Conservation (phyloP, 2,888 invertebrate genomes). For the Caenorhabditis sp. region DNA sequence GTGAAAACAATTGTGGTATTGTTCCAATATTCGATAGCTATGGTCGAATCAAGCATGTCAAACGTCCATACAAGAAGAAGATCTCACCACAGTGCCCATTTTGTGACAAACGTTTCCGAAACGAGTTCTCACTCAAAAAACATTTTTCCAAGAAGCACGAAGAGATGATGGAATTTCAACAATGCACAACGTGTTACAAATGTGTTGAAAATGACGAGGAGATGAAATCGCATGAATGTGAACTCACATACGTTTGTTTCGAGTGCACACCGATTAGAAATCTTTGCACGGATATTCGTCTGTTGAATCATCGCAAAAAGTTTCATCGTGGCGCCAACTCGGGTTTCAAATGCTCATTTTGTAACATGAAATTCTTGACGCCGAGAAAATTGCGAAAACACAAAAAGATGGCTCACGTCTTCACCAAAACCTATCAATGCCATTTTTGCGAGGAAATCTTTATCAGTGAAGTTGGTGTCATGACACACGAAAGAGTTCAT, state of each 20-base stretch:
- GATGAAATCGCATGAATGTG: slow-evolving; percentile 59
- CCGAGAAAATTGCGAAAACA: slow-evolving; percentile 69
- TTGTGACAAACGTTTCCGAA: slow-evolving; percentile 70
- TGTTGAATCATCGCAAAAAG: slow-evolving; percentile 49
- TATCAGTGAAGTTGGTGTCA: slow-evolving; percentile 56
- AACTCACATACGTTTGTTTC: slow-evolving; percentile 68
- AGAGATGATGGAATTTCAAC: slow-evolving; percentile 64
- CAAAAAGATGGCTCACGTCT: slow-evolving; percentile 68
- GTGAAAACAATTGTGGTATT: slow-evolving; percentile 64
- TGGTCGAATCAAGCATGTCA: slow-evolving; percentile 58
- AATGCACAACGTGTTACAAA: slow-evolving; percentile 70
- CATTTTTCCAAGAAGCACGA: slow-evolving; percentile 63
- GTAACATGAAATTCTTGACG: slow-evolving; percentile 65
- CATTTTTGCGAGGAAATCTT: slow-evolving; percentile 69
- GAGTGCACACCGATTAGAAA: slow-evolving; percentile 69
- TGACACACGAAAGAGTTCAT: slow-evolving; percentile 69
- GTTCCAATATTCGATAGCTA: slow-evolving; percentile 61
- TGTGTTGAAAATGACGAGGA: slow-evolving; percentile 54
- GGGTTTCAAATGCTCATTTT: slow-evolving; percentile 61
- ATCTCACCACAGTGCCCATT: slow-evolving; percentile 70
- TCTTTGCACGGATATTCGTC: slow-evolving; percentile 58
- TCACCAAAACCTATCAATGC: slow-evolving; percentile 66
- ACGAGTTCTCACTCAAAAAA: slow-evolving; percentile 69
- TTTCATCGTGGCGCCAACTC: slow-evolving; percentile 55
- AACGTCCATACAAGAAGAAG: slow-evolving; percentile 67